Evolutionary conservation across 2,113 vertebrate species (phyloP).

Genomic region (Oryzias celebensis): DNA sequence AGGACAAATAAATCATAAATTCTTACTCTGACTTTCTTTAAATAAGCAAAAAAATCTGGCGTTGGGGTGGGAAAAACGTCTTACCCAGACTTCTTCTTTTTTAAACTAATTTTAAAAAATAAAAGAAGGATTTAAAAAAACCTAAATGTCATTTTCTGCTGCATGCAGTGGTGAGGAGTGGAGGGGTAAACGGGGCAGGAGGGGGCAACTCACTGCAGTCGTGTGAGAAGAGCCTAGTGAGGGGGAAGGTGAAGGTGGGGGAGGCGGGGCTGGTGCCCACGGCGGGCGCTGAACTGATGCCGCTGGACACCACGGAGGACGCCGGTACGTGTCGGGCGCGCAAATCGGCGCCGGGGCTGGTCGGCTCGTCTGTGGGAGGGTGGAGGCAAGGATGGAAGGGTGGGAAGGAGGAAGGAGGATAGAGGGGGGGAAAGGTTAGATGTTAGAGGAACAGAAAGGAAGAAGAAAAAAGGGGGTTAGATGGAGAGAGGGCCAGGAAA

Average conservation of each 20-base stretch:
- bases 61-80: too few relatives aligned
- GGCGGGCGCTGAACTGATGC: conserved; percentile 88
- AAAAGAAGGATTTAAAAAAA: background rate
- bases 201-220: conserved; percentile 90
- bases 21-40: too few relatives aligned
- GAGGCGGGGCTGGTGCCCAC: conserved; percentile 86
- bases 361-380: conserved; percentile 87
- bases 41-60: too few relatives aligned
- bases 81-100: too few relatives aligned
- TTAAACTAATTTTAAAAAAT: background rate
- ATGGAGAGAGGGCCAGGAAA: conserved; percentile 25
- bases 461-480: conserved; percentile 29
- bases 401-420: background rate
- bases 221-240: conserved; percentile 91
- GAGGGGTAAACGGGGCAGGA: conserved; percentile 1
- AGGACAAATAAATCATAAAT: too few relatives aligned
- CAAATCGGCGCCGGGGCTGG: conserved; percentile 94
- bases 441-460: conserved; percentile 46
- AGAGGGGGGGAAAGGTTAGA: conserved; percentile 25
- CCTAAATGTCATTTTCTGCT: background rate
- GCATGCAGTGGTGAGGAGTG: conserved; percentile 53
- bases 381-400: conserved; percentile 4
- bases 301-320: conserved; percentile 95
- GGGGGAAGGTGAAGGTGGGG: conserved; percentile 89
- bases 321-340: conserved; percentile 93